Conservation (phyloP, 2,797 vertebrate species). For the Hydrophis major region DNA sequence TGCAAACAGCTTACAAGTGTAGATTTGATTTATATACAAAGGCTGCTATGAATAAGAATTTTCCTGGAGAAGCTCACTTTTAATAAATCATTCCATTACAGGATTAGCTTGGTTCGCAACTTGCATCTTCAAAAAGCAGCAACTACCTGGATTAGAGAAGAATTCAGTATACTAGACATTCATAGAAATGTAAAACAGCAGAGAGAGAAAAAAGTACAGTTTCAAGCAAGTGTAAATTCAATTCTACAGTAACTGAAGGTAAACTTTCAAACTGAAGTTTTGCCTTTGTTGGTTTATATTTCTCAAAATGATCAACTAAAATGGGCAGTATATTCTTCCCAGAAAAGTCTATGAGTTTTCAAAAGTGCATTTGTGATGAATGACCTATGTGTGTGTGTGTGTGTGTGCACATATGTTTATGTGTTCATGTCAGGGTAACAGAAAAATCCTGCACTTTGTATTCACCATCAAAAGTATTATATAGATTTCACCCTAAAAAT, state of each 20-base stretch:
- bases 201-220: background rate
- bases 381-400: background rate
- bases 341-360: constrained; percentile 1
- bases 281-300: background rate
- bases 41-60: background rate
- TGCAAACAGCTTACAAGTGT: background rate
- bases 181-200: background rate
- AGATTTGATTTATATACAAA: background rate
- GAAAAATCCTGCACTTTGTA: background rate
- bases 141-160: background rate
- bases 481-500: background rate
- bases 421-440: background rate
- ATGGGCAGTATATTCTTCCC: background rate
- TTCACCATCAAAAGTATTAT: background rate
- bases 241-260: background rate
- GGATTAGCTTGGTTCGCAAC: background rate
- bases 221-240: background rate
- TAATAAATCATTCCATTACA: background rate
- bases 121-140: background rate
- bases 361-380: background rate
- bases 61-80: background rate
- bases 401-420: background rate
- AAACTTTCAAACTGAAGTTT: background rate
- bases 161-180: background rate
- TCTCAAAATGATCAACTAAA: background rate